Evolutionary conservation across 2,113 vertebrate species (phyloP).

Genomic region (Labeo rohita): DNA sequence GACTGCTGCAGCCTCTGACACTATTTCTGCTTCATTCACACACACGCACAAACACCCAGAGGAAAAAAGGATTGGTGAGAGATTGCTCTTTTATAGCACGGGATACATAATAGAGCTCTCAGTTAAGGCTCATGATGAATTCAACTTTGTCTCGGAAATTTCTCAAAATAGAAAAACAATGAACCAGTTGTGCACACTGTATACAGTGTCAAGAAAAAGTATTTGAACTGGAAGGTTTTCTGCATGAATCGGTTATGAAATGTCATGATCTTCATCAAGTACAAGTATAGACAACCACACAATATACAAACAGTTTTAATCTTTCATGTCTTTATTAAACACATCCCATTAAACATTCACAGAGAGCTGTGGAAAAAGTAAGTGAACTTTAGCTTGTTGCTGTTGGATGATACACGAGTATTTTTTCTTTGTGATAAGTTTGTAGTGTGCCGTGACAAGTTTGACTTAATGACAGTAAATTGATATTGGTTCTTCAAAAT

Average conservation of each 20-base stretch:
- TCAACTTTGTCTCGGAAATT: not conserved
- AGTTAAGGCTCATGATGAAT: not conserved
- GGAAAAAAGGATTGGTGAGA: not conserved
- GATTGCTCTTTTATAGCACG: not conserved
- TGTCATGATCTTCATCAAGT: not conserved
- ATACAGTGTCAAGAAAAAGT: not conserved
- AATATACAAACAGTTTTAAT: not conserved
- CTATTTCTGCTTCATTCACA: conserved; percentile 66
- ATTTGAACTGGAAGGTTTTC: not conserved
- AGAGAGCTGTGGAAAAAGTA: not conserved
- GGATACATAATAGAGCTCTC: not conserved
- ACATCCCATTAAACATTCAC: not conserved
- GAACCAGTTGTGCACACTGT: not conserved
- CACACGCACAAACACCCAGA: conserved; percentile 19
- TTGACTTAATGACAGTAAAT: not conserved
- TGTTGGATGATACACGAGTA: too few relatives aligned
- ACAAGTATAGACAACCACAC: not conserved
- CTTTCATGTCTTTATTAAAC: not conserved
- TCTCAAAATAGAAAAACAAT: not conserved
- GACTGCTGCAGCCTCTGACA: conserved; percentile 71
- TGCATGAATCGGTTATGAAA: not conserved
- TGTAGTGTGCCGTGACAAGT: not conserved
- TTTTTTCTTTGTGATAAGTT: too few relatives aligned
- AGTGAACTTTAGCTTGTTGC: not conserved
- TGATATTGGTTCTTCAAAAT: not conserved